Evolutionary conservation across 2,113 vertebrate genomes (phyloP).

Genomic region (Callopanchax toddi): DNA sequence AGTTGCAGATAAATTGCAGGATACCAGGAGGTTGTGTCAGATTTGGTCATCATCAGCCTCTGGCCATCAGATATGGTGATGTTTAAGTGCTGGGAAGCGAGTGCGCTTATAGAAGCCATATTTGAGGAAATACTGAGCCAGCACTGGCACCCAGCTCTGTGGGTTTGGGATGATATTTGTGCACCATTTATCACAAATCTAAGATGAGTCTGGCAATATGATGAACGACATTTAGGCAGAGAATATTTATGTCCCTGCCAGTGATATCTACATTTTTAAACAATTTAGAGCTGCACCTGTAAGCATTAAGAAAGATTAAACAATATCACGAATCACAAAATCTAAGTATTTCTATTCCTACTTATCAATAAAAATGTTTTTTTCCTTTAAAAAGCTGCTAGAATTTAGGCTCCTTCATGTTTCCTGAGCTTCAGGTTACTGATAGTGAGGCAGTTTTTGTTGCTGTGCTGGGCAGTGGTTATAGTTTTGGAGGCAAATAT

Average conservation of each 20-base stretch:
- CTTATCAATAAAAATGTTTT: not conserved
- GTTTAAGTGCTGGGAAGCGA: slow-evolving; percentile 6
- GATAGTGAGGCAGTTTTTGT: slow-evolving; percentile 14
- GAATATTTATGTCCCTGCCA: not conserved
- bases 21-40: not conserved
- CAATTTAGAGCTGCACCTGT: not conserved
- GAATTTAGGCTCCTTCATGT: slow-evolving; percentile 18
- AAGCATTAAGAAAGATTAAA: not conserved
- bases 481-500: slow-evolving; percentile 21
- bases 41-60: slow-evolving; percentile 8
- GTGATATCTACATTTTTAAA: slow-evolving; percentile 4
- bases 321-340: not conserved
- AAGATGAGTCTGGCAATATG: slow-evolving; percentile 8
- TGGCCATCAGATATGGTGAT: slow-evolving; percentile 4
- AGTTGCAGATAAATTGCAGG: not conserved
- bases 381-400: not conserved
- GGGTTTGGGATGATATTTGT: slow-evolving; percentile 6
- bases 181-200: slow-evolving; percentile 7
- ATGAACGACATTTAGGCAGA: slow-evolving; percentile 2
- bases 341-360: not conserved
- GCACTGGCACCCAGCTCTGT: slow-evolving; percentile 2
- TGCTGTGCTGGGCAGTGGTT: slow-evolving; percentile 30
- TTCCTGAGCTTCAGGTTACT: slow-evolving; percentile 5
- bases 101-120: not conserved
- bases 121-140: slow-evolving; percentile 2